phyloP scores from a whole-genome alignment of 2,797 vertebrate genomes.

The Phaenicophaeus curvirostris region DNA sequence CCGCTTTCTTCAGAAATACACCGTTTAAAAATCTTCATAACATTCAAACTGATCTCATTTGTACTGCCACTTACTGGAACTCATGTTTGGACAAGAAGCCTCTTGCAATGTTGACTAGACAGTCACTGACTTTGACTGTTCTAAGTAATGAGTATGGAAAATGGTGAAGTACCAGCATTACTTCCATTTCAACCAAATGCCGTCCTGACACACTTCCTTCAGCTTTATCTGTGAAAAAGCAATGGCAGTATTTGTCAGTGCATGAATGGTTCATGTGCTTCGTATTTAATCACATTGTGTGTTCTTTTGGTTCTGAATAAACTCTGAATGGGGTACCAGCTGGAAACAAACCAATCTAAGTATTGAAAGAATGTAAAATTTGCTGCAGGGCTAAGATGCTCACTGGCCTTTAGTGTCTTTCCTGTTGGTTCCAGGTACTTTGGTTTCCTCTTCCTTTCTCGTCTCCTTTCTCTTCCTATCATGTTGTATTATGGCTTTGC shows the following conservation, averaged over 20 bases:
- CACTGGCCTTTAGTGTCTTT: background rate
- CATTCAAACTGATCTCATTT: background rate
- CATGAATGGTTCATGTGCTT: background rate
- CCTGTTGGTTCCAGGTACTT: background rate
- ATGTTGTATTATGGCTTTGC: background rate
- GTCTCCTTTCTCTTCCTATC: background rate
- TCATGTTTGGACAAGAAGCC: slow-evolving; percentile 17
- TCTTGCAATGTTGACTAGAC: background rate
- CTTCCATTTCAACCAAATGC: background rate
- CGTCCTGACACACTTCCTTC: slow-evolving; percentile 1
- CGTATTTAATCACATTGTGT: background rate
- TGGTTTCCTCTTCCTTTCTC: background rate
- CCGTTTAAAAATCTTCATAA: slow-evolving; percentile 35
- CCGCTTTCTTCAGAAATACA: slow-evolving; percentile 90
- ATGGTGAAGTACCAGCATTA: background rate
- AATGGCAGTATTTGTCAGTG: background rate
- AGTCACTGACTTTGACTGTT: background rate
- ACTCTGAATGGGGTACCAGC: background rate
- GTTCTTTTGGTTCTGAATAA: background rate
- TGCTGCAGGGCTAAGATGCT: background rate
- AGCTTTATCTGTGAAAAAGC: background rate
- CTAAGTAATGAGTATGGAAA: background rate
- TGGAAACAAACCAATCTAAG: background rate
- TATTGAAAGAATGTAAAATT: background rate
- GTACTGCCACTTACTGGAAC: slow-evolving; percentile 12